Evolutionary conservation across 1,140 invertebrate species (phyloP), one percentile per base, ranked within the genome.

Genomic region (Leptinotarsa texana): DNA sequence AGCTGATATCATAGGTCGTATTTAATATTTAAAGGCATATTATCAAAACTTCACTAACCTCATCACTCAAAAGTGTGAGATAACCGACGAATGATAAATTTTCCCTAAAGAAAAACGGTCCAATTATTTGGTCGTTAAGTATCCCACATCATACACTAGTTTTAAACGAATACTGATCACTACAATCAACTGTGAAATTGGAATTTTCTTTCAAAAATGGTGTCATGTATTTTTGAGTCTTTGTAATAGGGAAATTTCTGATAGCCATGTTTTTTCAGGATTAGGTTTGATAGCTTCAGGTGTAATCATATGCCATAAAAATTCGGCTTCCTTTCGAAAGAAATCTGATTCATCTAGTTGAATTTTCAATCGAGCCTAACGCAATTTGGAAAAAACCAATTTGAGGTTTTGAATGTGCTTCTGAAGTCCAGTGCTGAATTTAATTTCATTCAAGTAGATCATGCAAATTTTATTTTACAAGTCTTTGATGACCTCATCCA

Each of bases 361-460:
- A 69, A 47, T 47, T 71, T 61, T 71, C n/a, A 71, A 22, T 51
- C 33, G 15, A 18, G 66, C 66, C 13, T 6, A 13, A 3, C 66
- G 66, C 18, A 33, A 47, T 68, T 63, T 63, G 11, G n/a, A 21
- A 18, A 63, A 63, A 17, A 63, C 33, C 27, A 17, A 17, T 51
- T 68, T 17, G 48, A 17, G 17, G 49, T 51, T 51, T 51, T 51
- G 2, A 17, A 51, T 51, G 11, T 51, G 49, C 2, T 51, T 17
- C 15, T 73, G 63, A 1, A 76, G 62, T 15, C 57, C 18, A 65
- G 66, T 74, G 15, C 48, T 66, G 33, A 75, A 81, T 1, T 80
- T 70, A 33, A 80, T 79, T 49, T 86, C 84, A 72, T 87, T 85
- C 51, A 86, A 62, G 74, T 84, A 87, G 11, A 81, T 82, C 13